Base-by-base conservation (phyloP, 2,113 vertebrate species). In the Anas platyrhynchos region DNA sequence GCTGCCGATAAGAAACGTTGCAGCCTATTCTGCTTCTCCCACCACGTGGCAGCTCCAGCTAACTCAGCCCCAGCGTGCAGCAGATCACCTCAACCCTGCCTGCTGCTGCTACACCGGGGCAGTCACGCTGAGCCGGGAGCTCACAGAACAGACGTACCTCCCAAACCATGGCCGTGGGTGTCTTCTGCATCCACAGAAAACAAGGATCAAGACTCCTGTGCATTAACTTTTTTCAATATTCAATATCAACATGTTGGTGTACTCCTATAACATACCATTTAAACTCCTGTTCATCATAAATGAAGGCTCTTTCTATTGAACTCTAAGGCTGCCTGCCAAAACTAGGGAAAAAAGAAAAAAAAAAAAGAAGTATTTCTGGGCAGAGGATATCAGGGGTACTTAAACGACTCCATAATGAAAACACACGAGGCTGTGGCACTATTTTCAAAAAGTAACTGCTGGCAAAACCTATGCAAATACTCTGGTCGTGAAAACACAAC, bases 401-500 rank as follows among this genome's bases (percentile, higher is more conserved):
- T 21, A 44, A 31, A 32, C 5, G 16, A 22, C 32, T 55, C 59
- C 26, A 3, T 16, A 36, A 26, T 4, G 61, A 32, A 26, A 66
- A 55, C 25, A 55, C 10, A 7, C 1, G 32, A 56, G 32, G 7
- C 21, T n/a, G 2, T 4, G 12, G 5, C 12, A 4, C 38, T 56
- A 2, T 31, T 56, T 38, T 26, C 55, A 41, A 21, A 21, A 38
- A 38, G 21, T 10, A 16, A 48, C 27, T 38, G n/a, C n/a, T 20
- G 7, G 25, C 52, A 29, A 43, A 63, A 20, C 15, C 18, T 31
- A 13, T 16, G 31, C 27, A 65, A 12, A 41, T 8, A 8, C 50
- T 36, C 16, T 14, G 10, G 38, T 31, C 13, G 32, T 6, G n/a
- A 20, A 65, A 74, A 65, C 38, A 55, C 8, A 25, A 1, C 18